phyloP scores from a whole-genome alignment of 2,888 invertebrate species.

The Sphaeridia pumilis region DNA sequence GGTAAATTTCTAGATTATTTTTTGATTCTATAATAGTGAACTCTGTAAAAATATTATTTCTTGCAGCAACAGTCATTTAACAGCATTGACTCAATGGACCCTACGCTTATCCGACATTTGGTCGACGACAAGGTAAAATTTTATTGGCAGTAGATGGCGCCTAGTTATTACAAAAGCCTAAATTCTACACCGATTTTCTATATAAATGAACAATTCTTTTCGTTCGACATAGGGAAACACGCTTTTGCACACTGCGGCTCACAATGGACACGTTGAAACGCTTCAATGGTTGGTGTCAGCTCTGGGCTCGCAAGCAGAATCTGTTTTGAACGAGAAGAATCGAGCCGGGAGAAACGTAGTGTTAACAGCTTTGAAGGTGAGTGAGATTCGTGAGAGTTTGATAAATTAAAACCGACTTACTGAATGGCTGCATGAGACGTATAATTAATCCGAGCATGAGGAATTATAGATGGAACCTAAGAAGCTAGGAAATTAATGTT shows the following conservation, averaged over 20 bases:
- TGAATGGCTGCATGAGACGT: too few species aligned
- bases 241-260: constrained; percentile 39
- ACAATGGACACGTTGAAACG: constrained; percentile 38
- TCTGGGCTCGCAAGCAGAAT: constrained; percentile 37
- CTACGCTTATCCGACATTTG: constrained; percentile 40
- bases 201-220: background rate
- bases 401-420: too few species aligned
- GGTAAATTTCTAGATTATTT: constrained; percentile 32
- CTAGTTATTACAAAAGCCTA: too few species aligned
- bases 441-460: too few species aligned
- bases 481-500: too few species aligned
- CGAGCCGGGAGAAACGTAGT: constrained; percentile 39
- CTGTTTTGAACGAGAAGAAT: constrained; percentile 40
- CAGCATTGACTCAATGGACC: constrained; percentile 37
- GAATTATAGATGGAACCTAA: too few species aligned
- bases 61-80: constrained; percentile 37
- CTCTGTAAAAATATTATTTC: background rate
- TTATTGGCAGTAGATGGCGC: background rate
- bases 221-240: constrained; percentile 38
- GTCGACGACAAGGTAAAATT: constrained; percentile 37
- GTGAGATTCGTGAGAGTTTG: too few species aligned
- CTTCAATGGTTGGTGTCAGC: constrained; percentile 39
- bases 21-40: background rate
- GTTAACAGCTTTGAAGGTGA: constrained; percentile 39
- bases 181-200: background rate